Conservation (phyloP, 2,888 invertebrate genomes). For the Eurytoma adleriae region DNA sequence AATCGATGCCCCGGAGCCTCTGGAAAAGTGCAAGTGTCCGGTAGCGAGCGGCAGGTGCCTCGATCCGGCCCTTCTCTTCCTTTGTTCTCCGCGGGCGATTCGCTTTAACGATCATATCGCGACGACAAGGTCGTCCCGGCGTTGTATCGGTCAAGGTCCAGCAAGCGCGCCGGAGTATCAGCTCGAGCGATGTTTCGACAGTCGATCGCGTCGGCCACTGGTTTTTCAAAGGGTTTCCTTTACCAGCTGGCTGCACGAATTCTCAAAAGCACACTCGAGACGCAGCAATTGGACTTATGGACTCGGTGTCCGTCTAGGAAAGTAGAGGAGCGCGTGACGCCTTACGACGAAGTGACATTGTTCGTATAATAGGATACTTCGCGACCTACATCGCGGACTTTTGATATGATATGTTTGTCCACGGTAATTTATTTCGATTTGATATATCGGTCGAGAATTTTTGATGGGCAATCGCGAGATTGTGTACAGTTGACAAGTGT, state of each 20-base stretch:
- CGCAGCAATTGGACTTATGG: too few relatives aligned
- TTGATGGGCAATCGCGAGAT: too few relatives aligned
- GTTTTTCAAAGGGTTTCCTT: not conserved
- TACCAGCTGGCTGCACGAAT: not conserved
- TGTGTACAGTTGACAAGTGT: too few relatives aligned
- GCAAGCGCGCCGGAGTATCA: not conserved
- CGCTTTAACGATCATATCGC: conserved; percentile 62
- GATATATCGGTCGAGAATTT: too few relatives aligned
- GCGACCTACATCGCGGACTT: too few relatives aligned
- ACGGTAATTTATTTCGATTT: too few relatives aligned
- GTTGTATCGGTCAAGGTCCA: conserved; percentile 6
- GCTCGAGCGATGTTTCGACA: not conserved
- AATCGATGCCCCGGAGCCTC: conserved; percentile 23
- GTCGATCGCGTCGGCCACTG: not conserved
- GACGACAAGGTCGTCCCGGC: conserved; percentile 48
- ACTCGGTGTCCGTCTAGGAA: too few relatives aligned
- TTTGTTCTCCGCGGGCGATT: conserved; percentile 53
- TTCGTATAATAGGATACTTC: too few relatives aligned
- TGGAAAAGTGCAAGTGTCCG: conserved; percentile 33
- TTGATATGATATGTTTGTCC: too few relatives aligned
- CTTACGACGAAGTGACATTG: too few relatives aligned
- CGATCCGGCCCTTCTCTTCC: not conserved
- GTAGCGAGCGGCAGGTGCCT: not conserved
- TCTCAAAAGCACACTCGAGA: too few relatives aligned
- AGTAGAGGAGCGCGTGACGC: too few relatives aligned